These are phyloP conservation scores for Arge pagana DNA, from an alignment of 2,888 invertebrate genomes.

Conservation along the genomic window DNA sequence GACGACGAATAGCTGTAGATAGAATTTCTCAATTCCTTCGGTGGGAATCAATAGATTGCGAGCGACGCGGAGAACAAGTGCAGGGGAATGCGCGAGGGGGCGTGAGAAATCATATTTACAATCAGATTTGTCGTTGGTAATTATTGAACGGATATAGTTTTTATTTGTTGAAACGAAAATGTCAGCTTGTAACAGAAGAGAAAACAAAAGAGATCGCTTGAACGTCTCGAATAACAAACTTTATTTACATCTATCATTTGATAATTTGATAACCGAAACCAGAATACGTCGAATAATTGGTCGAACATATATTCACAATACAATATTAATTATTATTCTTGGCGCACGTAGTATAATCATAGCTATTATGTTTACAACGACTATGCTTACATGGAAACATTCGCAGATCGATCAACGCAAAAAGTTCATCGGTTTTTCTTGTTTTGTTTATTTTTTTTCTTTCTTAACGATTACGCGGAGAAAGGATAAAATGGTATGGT, in stretches of 20 bases:
- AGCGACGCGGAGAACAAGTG: no score
- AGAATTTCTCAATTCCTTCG: conserved; percentile 9
- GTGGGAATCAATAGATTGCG: conserved; percentile 5
- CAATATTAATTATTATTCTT: conserved; percentile 21
- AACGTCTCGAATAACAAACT: conserved; percentile 51
- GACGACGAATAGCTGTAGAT: conserved; percentile 12
- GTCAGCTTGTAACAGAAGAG: no score
- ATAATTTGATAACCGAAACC: conserved; percentile 46
- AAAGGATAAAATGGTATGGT: neutral
- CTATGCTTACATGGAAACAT: conserved; percentile 16
- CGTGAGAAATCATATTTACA: no score
- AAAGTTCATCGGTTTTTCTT: neutral
- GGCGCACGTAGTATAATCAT: conserved; percentile 21
- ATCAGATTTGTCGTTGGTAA: no score
- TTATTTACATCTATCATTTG: conserved; percentile 52
- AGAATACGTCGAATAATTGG: conserved; percentile 30
- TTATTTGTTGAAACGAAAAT: no score
- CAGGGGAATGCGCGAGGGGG: no score
- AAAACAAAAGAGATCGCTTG: conserved; percentile 6
- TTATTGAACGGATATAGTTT: no score
- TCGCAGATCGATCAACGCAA: no score
- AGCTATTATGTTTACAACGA: conserved; percentile 10
- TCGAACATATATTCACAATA: conserved; percentile 25
- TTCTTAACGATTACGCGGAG: conserved; percentile 7
- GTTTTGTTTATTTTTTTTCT: neutral